Base-by-base conservation (phyloP, 2,888 invertebrate genomes). In the Ophion ventricosus region DNA sequence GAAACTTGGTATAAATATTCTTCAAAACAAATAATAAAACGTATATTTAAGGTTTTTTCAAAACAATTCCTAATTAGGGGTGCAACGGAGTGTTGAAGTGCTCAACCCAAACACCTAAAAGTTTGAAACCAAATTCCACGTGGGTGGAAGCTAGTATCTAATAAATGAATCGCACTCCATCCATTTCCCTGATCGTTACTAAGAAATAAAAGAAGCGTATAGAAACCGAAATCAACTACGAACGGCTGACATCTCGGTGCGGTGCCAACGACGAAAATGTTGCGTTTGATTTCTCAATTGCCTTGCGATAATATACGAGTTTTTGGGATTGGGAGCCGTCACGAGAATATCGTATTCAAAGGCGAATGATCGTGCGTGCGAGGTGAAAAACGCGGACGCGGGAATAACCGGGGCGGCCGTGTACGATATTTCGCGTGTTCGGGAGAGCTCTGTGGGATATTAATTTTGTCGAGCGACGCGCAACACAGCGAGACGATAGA, bases 401-500 rank as follows among this genome's bases (percentile, higher is more conserved):
- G 17, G 49, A 25, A 25, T 29, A 64, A 64, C 14, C 2, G 40
- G 20, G 40, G 17, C n/a, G 49, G 54, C 26, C n/a, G 69, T 77
- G 67, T 67, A 64, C 77, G 67, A 69, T 80, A 59, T 73, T 67
- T 77, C 67, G 59, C 59, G 56, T 78, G 75, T 72, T 54, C 69
- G 56, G 61, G 69, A 10, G 7, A 75, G 67, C 61, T 67, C 7
- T 23, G 61, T 14, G 76, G 76, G 81, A 86, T 85, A 86, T 84
- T 86, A 87, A 87, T 87, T 87, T 85, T 66, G 85, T 84, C 75
- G 86, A 84, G 83, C 83, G 85, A 86, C 84, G 87, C 86, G 84
- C 85, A 82, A 86, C 85, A 83, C 78, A 72, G 76, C 77, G 26
- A 54, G 72, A 43, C 49, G 77, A 78, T 67, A 69, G 67, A 67